A percentile compares a stretch with the other conserved stretches of the same genome.
Conservation (phyloP, 2,888 invertebrate species). For the Caenorhabditis angaria region DNA sequence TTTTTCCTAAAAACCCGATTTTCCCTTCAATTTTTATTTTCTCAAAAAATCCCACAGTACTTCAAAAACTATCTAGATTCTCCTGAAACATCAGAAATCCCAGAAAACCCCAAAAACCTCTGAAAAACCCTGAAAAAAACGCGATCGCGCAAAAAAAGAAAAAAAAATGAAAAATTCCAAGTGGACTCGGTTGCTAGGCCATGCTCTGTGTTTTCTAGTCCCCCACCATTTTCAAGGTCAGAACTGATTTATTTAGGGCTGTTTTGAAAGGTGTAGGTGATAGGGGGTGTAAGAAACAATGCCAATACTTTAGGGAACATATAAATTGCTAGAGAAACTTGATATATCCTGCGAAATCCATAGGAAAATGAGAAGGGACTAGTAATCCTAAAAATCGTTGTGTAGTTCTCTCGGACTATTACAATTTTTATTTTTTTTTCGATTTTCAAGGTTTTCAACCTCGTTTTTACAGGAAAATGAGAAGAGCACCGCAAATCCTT, state of each 20-base stretch:
- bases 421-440: conserved; percentile 6
- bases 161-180: conserved; percentile 29
- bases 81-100: too few relatives aligned
- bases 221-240: background rate
- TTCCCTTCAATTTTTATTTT: too few relatives aligned
- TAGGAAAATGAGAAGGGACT: background rate
- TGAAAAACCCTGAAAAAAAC: background rate
- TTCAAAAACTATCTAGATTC: too few relatives aligned
- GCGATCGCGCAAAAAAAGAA: conserved; percentile 5
- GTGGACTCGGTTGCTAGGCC: conserved; percentile 30
- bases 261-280: too few relatives aligned
- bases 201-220: background rate
- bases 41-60: too few relatives aligned
- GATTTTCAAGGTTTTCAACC: conserved; percentile 4
- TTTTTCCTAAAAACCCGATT: too few relatives aligned
- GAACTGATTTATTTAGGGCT: background rate
- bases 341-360: background rate
- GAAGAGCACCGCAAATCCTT: conserved; percentile 17
- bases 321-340: too few relatives aligned
- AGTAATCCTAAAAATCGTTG: background rate
- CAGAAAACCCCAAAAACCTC: too few relatives aligned
- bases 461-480: conserved; percentile 16
- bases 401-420: conserved; percentile 8
- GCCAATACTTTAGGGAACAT: too few relatives aligned
- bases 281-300: too few relatives aligned